Percentiles rank a stretch among this genome's conserved stretches.
Conservation (phyloP, 2,113 vertebrate genomes). For the Microtus montanus region DNA sequence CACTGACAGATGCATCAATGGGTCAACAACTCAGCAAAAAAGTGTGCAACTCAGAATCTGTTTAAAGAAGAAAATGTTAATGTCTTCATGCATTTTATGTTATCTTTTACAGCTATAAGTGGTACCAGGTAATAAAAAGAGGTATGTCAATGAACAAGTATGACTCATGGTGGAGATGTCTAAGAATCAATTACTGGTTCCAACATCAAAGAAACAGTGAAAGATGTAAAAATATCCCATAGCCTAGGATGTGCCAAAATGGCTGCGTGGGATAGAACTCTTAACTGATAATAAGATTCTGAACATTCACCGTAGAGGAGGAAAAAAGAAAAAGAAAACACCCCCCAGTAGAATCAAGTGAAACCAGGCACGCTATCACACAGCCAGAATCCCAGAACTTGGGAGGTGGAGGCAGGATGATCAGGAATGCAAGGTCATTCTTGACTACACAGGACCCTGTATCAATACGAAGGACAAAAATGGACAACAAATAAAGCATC, state of each 20-base stretch:
- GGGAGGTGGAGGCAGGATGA: background rate
- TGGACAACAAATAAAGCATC: background rate
- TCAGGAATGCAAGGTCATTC: background rate
- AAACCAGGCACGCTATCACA: background rate
- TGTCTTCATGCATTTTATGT: background rate
- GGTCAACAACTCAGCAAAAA: background rate
- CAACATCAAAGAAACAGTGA: slow-evolving; percentile 60
- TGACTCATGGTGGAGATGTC: slow-evolving; percentile 58
- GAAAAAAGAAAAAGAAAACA: background rate
- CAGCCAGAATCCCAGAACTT: background rate
- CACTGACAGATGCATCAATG: background rate
- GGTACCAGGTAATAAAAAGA: slow-evolving; percentile 54
- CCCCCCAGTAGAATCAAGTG: background rate
- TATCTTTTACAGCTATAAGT: slow-evolving; percentile 52
- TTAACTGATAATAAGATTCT: slow-evolving; percentile 49
- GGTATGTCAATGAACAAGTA: slow-evolving; percentile 33
- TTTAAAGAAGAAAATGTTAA: slow-evolving; percentile 15
- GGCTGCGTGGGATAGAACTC: background rate
- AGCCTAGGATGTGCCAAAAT: slow-evolving; percentile 14
- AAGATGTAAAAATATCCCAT: slow-evolving; percentile 5
- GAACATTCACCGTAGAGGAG: background rate
- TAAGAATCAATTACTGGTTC: slow-evolving; percentile 51
- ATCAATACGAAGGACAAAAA: background rate
- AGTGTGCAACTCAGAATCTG: background rate
- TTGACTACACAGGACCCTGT: background rate